Percentiles rank a stretch among this genome's conserved stretches.
Evolutionary conservation across 2,113 vertebrate species (phyloP).

Genomic region (Rutilus rutilus): DNA sequence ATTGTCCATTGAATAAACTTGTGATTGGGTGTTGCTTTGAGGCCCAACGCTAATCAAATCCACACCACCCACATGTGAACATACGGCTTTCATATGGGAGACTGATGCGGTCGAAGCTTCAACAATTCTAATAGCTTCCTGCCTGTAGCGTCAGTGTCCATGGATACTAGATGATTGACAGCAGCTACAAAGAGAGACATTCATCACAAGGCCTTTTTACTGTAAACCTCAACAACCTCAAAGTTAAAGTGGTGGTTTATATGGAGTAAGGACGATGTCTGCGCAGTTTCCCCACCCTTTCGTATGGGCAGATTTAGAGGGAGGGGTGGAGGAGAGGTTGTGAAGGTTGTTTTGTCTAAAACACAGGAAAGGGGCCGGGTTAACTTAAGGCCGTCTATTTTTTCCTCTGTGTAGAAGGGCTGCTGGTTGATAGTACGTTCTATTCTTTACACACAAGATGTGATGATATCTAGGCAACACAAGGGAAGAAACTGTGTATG

Average conservation of each 20-base stretch:
- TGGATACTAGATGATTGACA: slow-evolving; percentile 50
- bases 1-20: slow-evolving; percentile 13
- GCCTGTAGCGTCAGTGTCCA: slow-evolving; percentile 37
- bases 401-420: slow-evolving; percentile 27
- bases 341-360: slow-evolving; percentile 61
- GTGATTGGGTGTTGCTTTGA: slow-evolving; percentile 16
- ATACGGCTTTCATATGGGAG: slow-evolving; percentile 9
- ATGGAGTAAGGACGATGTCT: background rate
- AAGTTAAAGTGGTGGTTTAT: slow-evolving; percentile 19
- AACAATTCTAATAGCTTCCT: slow-evolving; percentile 26
- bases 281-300: background rate
- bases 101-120: slow-evolving; percentile 19
- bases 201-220: slow-evolving; percentile 6
- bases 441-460: slow-evolving; percentile 30
- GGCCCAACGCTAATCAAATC: background rate
- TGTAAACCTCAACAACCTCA: slow-evolving; percentile 5
- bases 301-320: background rate
- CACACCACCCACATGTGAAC: slow-evolving; percentile 4
- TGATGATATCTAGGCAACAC: slow-evolving; percentile 37
- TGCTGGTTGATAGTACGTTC: slow-evolving; percentile 2
- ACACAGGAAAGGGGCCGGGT: slow-evolving; percentile 60
- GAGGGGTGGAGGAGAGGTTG: slow-evolving; percentile 17
- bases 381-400: slow-evolving; percentile 54
- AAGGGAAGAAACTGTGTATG: slow-evolving; percentile 13
- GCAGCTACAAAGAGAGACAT: slow-evolving; percentile 38